These are phyloP conservation scores for Ptiloglossa arizonensis DNA, from an alignment of 1,140 invertebrate genomes.

Conservation along the genomic window DNA sequence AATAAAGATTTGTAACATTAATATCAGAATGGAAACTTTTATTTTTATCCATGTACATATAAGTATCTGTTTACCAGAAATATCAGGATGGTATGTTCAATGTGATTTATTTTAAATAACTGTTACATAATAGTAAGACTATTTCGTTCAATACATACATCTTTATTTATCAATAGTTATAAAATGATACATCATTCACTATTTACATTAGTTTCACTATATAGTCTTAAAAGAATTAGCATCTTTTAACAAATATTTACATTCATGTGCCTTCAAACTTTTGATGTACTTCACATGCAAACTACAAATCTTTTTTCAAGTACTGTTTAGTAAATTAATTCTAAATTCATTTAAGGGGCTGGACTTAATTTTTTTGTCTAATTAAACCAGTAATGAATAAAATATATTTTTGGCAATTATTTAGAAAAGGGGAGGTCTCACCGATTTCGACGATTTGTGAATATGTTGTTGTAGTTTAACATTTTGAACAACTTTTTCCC, in stretches of 20 bases:
- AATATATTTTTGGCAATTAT: neutral
- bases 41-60: neutral
- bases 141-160: constrained; percentile 14
- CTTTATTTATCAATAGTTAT: constrained; percentile 41
- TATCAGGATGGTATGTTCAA: neutral
- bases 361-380: neutral
- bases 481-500: no score
- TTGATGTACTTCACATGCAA: neutral
- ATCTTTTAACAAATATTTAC: neutral
- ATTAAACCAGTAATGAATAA: neutral
- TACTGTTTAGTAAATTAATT: neutral
- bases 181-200: constrained; percentile 31
- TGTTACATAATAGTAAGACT: neutral
- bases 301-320: neutral
- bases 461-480: no score
- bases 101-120: neutral
- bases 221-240: neutral
- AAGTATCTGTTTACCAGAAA: neutral
- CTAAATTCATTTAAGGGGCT: no score
- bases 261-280: neutral
- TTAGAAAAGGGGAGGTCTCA: no score
- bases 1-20: neutral
- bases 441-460: no score
- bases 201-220: constrained; percentile 26
- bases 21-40: neutral